Conservation (phyloP, 2,888 invertebrate genomes). For the Hedychridium roseum region DNA sequence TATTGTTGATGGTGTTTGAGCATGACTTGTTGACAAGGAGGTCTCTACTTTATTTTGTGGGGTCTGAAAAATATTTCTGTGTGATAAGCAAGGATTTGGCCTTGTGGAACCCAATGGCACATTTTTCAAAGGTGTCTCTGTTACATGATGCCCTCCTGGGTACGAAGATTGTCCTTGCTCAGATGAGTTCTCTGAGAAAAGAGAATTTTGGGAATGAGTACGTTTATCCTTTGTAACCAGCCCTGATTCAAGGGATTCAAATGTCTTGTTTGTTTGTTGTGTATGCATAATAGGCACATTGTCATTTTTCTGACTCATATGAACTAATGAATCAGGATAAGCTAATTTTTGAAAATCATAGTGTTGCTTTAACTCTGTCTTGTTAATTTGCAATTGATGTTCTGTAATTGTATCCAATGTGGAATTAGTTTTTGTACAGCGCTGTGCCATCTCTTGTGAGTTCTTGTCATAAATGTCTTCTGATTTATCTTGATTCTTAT, state of each 20-base stretch:
- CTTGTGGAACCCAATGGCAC: conserved; percentile 26
- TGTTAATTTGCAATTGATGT: conserved; percentile 4
- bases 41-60: conserved; percentile 42
- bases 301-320: too few relatives aligned
- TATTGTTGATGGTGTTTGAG: conserved; percentile 49
- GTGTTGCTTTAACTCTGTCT: too few relatives aligned
- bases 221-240: too few relatives aligned
- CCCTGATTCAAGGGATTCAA: too few relatives aligned
- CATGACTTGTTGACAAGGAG: conserved; percentile 32
- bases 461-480: background rate
- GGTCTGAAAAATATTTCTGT: conserved; percentile 52
- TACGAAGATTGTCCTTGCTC: too few relatives aligned
- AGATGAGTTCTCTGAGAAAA: too few relatives aligned
- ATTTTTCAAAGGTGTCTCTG: conserved; percentile 54
- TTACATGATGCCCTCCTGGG: conserved; percentile 20
- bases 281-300: too few relatives aligned
- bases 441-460: background rate
- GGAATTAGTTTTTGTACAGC: conserved; percentile 1
- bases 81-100: conserved; percentile 49
- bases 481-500: background rate
- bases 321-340: too few relatives aligned
- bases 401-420: conserved; percentile 1
- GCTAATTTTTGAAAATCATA: too few relatives aligned
- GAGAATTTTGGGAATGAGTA: too few relatives aligned
- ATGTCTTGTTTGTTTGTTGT: too few relatives aligned